Base-by-base conservation (phyloP, 2,113 vertebrate genomes). In the Sinocyclocheilus rhinocerous region DNA sequence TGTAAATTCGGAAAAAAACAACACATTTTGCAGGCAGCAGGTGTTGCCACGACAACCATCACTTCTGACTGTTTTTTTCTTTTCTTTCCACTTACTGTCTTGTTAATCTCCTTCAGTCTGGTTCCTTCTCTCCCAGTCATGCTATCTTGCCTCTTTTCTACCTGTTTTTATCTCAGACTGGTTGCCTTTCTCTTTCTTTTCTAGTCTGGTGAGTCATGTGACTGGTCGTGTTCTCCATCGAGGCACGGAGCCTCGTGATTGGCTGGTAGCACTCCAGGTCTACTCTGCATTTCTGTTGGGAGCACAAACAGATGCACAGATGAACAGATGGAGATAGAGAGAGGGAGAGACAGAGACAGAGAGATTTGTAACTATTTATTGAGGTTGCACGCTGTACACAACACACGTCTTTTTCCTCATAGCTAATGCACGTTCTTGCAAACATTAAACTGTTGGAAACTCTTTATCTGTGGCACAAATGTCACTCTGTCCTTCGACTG, bases 11-110 rank as follows among this genome's bases (percentile, higher is more conserved):
- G n/a, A 42, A 79, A 80, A 88, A 20, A 79, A 76, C 70, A 50
- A 57, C 57, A 72, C 50, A 15, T 61, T 86, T 69, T 79, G n/a
- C 82, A 85, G 85, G 76, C 42, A 48, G 83, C 33, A 12, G 57
- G 45, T 72, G 73, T 85, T 87, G 73, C 87, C 76, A 87, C 29
- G 85, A 85, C 85, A 83, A 90, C 87, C 52, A 36, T 88, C 45
- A 50, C 85, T 78, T 80, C 77, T 76, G 57, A 45, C 63, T 29
- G 39, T 84, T 61, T 84, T 69, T 76, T 78, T 42, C 24, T n/a
- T 78, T 65, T 26, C 11, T 24, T 75, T 50, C 29, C 0, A n/a
- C 29, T 42, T 15, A 18, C 20, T 61, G 36, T 76, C 45, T 52
- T n/a, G 18, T 73, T n/a, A 42, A 73, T 73, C 10, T 42, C 36